Conservation (phyloP, 1,140 invertebrate species). For the Semibalanus balanoides region DNA sequence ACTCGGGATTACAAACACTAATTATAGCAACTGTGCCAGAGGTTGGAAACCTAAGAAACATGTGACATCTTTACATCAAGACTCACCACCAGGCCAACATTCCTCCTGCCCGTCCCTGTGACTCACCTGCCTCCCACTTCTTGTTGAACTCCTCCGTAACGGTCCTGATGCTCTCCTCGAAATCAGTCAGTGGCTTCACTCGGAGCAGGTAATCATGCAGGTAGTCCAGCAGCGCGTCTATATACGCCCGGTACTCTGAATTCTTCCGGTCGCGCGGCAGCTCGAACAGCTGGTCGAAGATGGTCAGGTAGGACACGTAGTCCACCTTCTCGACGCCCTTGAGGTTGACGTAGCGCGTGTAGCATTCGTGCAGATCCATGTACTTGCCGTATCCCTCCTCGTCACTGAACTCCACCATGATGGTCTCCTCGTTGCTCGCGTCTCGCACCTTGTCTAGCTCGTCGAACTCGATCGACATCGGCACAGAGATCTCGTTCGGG, state of each 20-base stretch:
- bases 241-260: conserved; percentile 79
- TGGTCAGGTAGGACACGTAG: conserved; percentile 86
- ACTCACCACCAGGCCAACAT: too few relatives aligned
- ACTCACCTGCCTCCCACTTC: conserved; percentile 76
- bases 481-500: conserved; percentile 85
- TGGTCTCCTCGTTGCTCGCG: conserved; percentile 28
- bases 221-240: conserved; percentile 73
- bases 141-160: conserved; percentile 67
- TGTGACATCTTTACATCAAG: too few relatives aligned
- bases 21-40: too few relatives aligned
- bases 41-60: too few relatives aligned
- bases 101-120: conserved; percentile 72
- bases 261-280: conserved; percentile 90
- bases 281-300: conserved; percentile 92
- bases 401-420: conserved; percentile 91
- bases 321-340: conserved; percentile 84
- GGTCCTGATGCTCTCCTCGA: conserved; percentile 59
- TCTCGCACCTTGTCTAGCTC: conserved; percentile 78
- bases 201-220: conserved; percentile 67
- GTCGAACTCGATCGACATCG: conserved; percentile 95
- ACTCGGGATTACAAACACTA: too few relatives aligned
- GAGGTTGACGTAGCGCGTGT: conserved; percentile 89
- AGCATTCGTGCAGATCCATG: conserved; percentile 94
- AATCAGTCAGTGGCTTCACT: conserved; percentile 80
- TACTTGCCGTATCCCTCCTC: conserved; percentile 99